Base-by-base conservation (phyloP, 1,140 invertebrate species). In the Diorhabda carinulata region DNA sequence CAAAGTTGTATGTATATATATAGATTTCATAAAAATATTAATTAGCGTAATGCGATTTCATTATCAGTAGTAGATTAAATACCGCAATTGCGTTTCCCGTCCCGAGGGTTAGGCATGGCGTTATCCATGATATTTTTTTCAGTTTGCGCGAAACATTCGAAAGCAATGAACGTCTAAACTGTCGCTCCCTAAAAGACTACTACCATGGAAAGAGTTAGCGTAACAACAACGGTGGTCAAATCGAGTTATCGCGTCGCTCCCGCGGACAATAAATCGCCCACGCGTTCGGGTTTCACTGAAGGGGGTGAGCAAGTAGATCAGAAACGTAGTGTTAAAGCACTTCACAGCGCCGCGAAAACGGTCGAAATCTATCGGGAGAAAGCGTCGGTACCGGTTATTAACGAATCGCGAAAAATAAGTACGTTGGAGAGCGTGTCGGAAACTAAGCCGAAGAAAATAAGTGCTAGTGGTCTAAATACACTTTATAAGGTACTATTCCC, bases 101-200 rank as follows among this genome's bases (percentile, higher is more conserved):
- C 42, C 42, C n/a, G 8, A 40, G 61, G 41, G 41, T 43, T 62
- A 62, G 42, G 43, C 43, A 10, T 10, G 44, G 42, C 61, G 8
- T 42, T 62, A 43, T 42, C 9, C 41, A 44, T 43, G 43, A 10
- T 66, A 42, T 41, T 47, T 57, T 57, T 67, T 61, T 66, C 69
- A 70, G 69, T 70, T 70, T 57, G 45, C 42, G 41, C 45, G 45
- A 57, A 66, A 62, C 69, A 6, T 70, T 67, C 69, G 61, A 8
- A 40, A 43, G 45, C 45, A 41, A 66, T 57, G 63, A 43, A 25
- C 40, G 43, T 4, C 47, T 41, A 43, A 47, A 44, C 43, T 43
- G 47, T 25, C 63, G 47, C 41, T 58, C 61, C 47, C 58, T 9
- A 10, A 70, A 45, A 65, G 43, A 25, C 25, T 25, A 25, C 25